Conservation (phyloP, 2,797 vertebrate genomes). For the Eulemur albifrons region DNA sequence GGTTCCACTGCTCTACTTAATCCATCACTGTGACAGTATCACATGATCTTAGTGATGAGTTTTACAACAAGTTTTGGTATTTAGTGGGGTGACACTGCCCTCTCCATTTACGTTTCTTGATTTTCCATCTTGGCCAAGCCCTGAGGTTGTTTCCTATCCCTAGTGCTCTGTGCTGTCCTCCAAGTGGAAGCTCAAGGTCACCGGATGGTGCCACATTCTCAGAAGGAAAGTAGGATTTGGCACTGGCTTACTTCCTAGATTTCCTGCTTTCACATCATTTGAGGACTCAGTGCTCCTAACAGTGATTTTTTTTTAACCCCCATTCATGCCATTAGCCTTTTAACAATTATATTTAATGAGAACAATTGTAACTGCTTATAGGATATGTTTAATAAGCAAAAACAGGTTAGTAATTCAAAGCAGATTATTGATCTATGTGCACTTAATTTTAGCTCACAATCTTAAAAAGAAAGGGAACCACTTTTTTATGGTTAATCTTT, state of each 20-base stretch:
- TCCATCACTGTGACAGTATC: not conserved
- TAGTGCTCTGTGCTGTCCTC: not conserved
- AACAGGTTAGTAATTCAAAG: not conserved
- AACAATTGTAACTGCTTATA: not conserved
- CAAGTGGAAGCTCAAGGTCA: not conserved
- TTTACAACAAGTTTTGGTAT: not conserved
- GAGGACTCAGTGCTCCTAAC: not conserved
- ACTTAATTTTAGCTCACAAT: not conserved
- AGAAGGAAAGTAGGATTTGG: not conserved
- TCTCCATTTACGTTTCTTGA: not conserved
- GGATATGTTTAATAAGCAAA: not conserved
- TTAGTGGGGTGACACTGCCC: not conserved
- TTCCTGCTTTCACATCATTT: not conserved
- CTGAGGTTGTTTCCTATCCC: not conserved
- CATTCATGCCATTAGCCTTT: not conserved
- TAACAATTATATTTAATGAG: not conserved
- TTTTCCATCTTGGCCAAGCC: not conserved
- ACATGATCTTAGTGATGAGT: not conserved
- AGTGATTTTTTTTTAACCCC: not conserved
- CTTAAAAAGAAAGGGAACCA: not conserved
- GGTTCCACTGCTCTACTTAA: not conserved
- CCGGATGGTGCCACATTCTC: not conserved
- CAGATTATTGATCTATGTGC: not conserved
- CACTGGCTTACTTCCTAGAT: not conserved
- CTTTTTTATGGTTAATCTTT: not conserved